These are phyloP conservation scores for Gadus macrocephalus DNA, from an alignment of 2,113 vertebrate species.

Conservation along the genomic window DNA sequence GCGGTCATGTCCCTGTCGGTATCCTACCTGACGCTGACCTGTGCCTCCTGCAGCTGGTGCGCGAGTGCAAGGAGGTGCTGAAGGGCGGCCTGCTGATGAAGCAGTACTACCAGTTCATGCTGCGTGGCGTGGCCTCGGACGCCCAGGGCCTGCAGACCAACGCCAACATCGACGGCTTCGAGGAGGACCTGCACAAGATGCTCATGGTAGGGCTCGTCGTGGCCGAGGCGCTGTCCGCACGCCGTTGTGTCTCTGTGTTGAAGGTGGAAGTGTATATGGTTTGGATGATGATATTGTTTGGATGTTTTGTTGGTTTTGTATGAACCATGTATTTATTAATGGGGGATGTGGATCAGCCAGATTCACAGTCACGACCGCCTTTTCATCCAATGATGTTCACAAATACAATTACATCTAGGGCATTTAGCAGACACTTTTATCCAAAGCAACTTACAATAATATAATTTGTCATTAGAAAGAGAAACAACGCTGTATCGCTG, in stretches of 20 bases:
- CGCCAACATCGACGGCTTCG: slow-evolving; percentile 94
- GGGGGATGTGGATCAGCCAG: neutral
- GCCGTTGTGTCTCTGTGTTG: too few relatives aligned
- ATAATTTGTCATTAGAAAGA: too few relatives aligned
- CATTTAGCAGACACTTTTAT: too few relatives aligned
- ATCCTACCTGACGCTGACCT: too few relatives aligned
- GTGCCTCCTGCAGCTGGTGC: slow-evolving; percentile 80
- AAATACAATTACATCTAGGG: too few relatives aligned
- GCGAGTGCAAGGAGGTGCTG: slow-evolving; percentile 96
- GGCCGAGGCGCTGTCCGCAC: neutral
- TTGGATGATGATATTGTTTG: neutral
- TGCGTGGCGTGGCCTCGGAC: slow-evolving; percentile 79
- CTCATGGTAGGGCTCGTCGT: slow-evolving; percentile 79
- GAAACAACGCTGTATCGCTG: too few relatives aligned
- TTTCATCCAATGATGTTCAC: too few relatives aligned
- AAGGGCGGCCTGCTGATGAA: slow-evolving; percentile 98
- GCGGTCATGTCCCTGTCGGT: too few relatives aligned
- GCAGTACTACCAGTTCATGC: slow-evolving; percentile 98
- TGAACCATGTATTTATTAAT: neutral
- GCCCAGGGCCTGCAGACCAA: slow-evolving; percentile 77
- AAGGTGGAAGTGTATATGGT: too few relatives aligned
- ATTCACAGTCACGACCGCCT: too few relatives aligned
- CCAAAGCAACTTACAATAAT: too few relatives aligned
- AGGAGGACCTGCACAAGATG: slow-evolving; percentile 98
- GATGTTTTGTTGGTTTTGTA: neutral